These are phyloP conservation scores for Gymnothorax reevesii DNA, from an alignment of 2,797 vertebrate species.

Conservation along the genomic window DNA sequence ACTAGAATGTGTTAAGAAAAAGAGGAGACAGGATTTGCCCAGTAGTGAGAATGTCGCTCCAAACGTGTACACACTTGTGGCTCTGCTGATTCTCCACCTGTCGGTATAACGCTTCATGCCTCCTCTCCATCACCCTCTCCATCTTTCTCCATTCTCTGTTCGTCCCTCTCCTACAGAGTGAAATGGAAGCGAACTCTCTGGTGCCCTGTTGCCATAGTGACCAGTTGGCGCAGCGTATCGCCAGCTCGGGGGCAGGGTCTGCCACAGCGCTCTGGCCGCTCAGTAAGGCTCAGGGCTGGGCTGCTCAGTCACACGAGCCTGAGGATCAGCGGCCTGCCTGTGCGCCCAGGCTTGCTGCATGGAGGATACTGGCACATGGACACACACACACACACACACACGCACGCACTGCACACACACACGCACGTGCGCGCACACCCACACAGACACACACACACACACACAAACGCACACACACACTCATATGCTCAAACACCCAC, in stretches of 20 bases:
- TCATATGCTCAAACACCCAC: too few relatives aligned
- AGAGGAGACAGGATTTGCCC: background rate
- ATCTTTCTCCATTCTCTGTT: slow-evolving; percentile 20
- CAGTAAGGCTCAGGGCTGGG: slow-evolving; percentile 53
- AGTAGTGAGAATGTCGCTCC: background rate
- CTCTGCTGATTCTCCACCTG: background rate
- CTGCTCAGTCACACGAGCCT: slow-evolving; percentile 44
- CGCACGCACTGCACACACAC: background rate
- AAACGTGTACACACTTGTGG: background rate
- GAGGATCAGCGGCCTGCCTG: slow-evolving; percentile 51
- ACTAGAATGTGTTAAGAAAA: background rate
- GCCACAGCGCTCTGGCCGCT: slow-evolving; percentile 50
- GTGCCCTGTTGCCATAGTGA: slow-evolving; percentile 77
- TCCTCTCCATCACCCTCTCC: slow-evolving; percentile 23
- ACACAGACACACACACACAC: background rate
- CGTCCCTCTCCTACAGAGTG: slow-evolving; percentile 63
- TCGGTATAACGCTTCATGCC: background rate
- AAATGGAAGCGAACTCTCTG: slow-evolving; percentile 70
- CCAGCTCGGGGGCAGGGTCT: slow-evolving; percentile 58
- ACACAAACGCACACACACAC: background rate
- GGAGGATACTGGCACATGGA: background rate
- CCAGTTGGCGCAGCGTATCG: slow-evolving; percentile 75
- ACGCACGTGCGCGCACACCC: too few relatives aligned
- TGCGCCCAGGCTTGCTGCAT: slow-evolving; percentile 38
- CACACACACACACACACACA: background rate